Base-by-base conservation (phyloP, 2,797 vertebrate species). In the Xyrichtys novacula region DNA sequence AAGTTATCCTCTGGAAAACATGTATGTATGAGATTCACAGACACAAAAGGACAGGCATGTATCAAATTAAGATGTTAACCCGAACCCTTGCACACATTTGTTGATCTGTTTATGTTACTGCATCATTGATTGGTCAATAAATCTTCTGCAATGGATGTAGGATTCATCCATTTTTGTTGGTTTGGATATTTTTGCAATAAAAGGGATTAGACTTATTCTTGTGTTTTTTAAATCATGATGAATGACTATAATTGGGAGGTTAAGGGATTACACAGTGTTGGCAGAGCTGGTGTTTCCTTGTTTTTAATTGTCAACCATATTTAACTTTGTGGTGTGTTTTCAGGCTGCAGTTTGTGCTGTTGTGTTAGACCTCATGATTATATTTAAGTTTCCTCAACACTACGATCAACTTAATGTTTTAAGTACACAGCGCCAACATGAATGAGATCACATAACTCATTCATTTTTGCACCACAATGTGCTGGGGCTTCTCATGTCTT, bases 251-350 rank as follows among this genome's bases (percentile, higher is more conserved):
- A 50, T 63, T 26, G 0, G 12, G 10, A 16, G 17, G 48, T 62
- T 49, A 52, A 26, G 50, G 23, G 3, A 54, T 57, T 34, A 12
- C 22, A 34, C 28, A 57, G 44, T 34, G 3, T 8, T 34, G 55
- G 62, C 53, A 40, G 20, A 68, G 48, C 14, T n/a, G 60, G 23
- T 58, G 40, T 39, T 4, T 8, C 58, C 11, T 40, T n/a, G 26
- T 46, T 74, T 79, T 71, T 26, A 65, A 71, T 25, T 65, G 53
- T 61, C 58, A 53, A 54, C 17, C n/a, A n/a, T n/a, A 47, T 40
- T 73, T 16, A 47, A 40, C 20, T 50, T 52, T 14, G 32, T 23
- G 6, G 17, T 47, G 22, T 62, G 26, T 54, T 70, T 70, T 48
- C 16, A 71, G 49, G 55, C 15, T 58, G 42, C 36, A 60, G 22